Conservation (phyloP, 2,113 vertebrate genomes). For the Oryzias celebensis region DNA sequence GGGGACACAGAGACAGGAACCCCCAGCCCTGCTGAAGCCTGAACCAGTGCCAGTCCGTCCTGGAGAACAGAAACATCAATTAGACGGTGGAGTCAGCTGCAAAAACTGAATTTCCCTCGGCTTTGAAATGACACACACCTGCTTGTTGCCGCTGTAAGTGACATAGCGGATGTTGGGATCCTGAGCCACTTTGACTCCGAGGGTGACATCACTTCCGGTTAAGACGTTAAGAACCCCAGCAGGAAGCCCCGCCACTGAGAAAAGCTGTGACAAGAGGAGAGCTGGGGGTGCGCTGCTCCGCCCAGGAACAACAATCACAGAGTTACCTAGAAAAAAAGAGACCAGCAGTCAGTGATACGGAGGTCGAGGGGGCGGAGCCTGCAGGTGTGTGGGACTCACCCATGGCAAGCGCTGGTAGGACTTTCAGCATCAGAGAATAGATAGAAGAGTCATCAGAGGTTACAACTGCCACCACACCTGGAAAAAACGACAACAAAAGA, state of each 20-base stretch:
- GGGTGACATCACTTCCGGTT: conserved; percentile 58
- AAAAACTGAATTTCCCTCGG: neutral
- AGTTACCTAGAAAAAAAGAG: conserved; percentile 66
- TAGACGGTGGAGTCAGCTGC: neutral
- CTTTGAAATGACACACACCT: conserved; percentile 41
- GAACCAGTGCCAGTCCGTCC: conserved; percentile 55
- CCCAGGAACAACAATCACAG: conserved; percentile 71
- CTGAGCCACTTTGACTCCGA: conserved; percentile 63
- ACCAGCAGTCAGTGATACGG: neutral
- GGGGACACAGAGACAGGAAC: conserved; percentile 62
- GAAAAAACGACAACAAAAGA: conserved; percentile 1
- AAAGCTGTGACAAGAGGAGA: conserved; percentile 75
- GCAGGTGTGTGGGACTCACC: conserved; percentile 57
- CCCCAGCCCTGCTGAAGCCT: conserved; percentile 56
- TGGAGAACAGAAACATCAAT: conserved; percentile 17
- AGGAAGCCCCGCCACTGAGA: conserved; percentile 70
- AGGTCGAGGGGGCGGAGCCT: neutral
- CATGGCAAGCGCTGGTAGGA: conserved; percentile 75
- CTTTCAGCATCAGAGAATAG: conserved; percentile 70
- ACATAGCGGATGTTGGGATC: conserved; percentile 51
- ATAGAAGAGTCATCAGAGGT: conserved; percentile 72
- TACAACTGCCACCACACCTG: conserved; percentile 74
- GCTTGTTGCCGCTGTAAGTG: conserved; percentile 71
- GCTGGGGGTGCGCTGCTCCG: conserved; percentile 42
- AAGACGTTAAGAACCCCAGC: conserved; percentile 73